These are phyloP conservation scores for Scaeva pyrastri DNA, from an alignment of 2,888 invertebrate species.

Conservation along the genomic window DNA sequence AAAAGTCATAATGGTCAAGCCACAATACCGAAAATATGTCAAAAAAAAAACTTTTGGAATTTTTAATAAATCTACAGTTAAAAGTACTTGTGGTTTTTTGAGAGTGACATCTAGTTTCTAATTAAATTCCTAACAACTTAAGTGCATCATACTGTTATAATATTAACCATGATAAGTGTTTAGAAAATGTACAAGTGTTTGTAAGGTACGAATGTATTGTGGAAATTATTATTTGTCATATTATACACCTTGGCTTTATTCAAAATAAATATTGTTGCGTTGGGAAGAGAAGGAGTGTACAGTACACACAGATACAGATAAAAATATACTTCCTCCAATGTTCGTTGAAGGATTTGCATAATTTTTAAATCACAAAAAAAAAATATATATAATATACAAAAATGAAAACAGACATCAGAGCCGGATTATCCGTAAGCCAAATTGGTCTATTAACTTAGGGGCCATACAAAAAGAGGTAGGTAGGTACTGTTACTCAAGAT, in stretches of 20 bases:
- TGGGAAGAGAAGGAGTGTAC: background rate
- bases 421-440: conserved; percentile 7
- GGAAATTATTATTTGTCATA: conserved; percentile 59
- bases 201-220: background rate
- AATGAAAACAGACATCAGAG: background rate
- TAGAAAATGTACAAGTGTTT: no score
- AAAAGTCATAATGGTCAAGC: background rate
- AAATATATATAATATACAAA: background rate
- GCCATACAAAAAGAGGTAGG: background rate
- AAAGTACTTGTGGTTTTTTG: no score
- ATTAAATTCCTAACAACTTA: background rate
- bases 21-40: background rate
- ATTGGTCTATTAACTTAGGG: conserved; percentile 1
- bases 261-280: conserved; percentile 41
- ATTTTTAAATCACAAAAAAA: conserved; percentile 31
- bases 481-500: no score
- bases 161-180: no score
- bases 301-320: background rate
- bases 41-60: no score
- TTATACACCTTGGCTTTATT: background rate
- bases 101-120: background rate
- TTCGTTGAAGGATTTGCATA: conserved; percentile 38
- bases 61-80: no score
- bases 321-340: conserved; percentile 29
- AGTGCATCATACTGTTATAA: background rate